Evolutionary conservation across 2,113 vertebrate genomes (phyloP).

Genomic region (Sclerurus mexicanus): DNA sequence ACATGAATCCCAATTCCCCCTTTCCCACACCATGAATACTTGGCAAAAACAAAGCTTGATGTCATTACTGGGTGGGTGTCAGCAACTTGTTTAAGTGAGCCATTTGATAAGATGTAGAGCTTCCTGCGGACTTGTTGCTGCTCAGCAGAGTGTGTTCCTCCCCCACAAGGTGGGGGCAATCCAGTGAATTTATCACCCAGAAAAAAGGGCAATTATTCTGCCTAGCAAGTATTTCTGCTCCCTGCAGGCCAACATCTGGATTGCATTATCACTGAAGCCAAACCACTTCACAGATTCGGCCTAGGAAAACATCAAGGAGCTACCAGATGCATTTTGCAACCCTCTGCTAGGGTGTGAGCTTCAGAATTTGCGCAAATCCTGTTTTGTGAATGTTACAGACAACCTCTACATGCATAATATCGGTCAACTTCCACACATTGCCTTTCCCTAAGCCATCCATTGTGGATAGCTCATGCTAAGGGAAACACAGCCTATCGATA

Average conservation of each 20-base stretch:
- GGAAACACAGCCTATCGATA: background rate
- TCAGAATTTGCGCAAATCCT: background rate
- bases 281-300: background rate
- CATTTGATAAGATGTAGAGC: background rate
- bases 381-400: background rate
- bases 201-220: background rate
- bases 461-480: background rate
- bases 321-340: background rate
- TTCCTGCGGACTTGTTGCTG: background rate
- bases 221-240: background rate
- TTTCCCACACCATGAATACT: background rate
- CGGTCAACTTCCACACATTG: rapidly evolving
- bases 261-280: background rate
- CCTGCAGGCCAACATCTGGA: background rate
- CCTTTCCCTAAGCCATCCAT: background rate
- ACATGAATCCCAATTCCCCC: background rate
- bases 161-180: background rate
- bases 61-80: background rate
- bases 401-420: background rate
- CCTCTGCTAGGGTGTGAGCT: background rate
- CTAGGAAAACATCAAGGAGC: background rate
- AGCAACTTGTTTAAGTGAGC: background rate
- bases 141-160: rapidly evolving
- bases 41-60: background rate
- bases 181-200: background rate